Evolutionary conservation across 2,888 invertebrate species (phyloP).

Genomic region (Pheosia tremula): DNA sequence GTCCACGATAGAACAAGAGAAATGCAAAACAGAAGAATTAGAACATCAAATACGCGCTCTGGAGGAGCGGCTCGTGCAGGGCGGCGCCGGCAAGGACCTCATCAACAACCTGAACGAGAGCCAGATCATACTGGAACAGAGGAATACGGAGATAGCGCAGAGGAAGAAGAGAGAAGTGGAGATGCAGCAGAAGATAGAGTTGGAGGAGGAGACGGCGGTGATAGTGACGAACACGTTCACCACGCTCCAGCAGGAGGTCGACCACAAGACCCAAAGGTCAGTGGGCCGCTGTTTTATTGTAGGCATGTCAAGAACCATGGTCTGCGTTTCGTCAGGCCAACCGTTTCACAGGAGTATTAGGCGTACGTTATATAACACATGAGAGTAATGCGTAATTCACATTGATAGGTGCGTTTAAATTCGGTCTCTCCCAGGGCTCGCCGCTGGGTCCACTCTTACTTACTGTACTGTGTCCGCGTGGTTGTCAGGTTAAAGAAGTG

Average conservation of each 20-base stretch:
- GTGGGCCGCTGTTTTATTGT: background rate
- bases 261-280: conserved; percentile 93
- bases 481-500: conserved; percentile 93
- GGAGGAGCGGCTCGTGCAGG: conserved; percentile 97
- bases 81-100: conserved; percentile 93
- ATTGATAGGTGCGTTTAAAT: too few relatives aligned
- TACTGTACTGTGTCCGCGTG: background rate
- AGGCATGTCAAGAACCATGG: too few relatives aligned
- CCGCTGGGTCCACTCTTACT: too few relatives aligned
- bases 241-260: conserved; percentile 97
- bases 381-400: too few relatives aligned
- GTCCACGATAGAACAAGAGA: conserved; percentile 87
- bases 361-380: too few relatives aligned
- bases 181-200: conserved; percentile 96
- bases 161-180: conserved; percentile 94
- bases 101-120: conserved; percentile 98
- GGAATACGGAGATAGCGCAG: conserved; percentile 93
- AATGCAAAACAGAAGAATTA: conserved; percentile 89
- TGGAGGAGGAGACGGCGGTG: conserved; percentile 96
- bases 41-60: conserved; percentile 91
- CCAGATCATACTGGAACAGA: conserved; percentile 93
- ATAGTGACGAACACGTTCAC: conserved; percentile 96
- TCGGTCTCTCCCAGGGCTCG: too few relatives aligned
- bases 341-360: too few relatives aligned
- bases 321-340: too few relatives aligned